Percentiles rank a stretch among this genome's conserved stretches.
Evolutionary conservation across 1,140 invertebrate genomes (phyloP).

Genomic region (Amphibalanus amphitrite): DNA sequence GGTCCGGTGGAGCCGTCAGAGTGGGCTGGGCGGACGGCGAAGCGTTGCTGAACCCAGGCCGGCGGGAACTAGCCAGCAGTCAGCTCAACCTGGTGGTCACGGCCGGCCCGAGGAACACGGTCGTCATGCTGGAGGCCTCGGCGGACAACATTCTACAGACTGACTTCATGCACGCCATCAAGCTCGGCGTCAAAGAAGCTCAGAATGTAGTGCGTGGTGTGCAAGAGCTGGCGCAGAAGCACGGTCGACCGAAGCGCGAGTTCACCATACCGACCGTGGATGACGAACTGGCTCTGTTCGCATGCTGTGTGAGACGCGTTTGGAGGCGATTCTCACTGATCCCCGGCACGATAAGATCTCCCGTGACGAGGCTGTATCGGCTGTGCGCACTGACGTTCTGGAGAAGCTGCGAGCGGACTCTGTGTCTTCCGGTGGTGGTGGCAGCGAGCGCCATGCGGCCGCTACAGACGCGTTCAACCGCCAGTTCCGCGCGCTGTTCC

Average conservation of each 20-base stretch:
- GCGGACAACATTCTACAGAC: constrained; percentile 57
- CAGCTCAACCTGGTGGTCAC: constrained; percentile 69
- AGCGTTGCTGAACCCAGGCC: constrained; percentile 69
- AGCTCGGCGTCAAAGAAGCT: constrained; percentile 60
- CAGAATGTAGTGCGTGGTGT: constrained; percentile 56
- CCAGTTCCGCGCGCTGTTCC: constrained; percentile 5
- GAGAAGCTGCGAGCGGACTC: constrained; percentile 46
- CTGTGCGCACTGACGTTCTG: constrained; percentile 46
- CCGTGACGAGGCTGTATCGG: constrained; percentile 52
- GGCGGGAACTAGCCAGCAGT: constrained; percentile 55
- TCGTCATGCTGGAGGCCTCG: constrained; percentile 34
- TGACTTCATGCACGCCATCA: constrained; percentile 70
- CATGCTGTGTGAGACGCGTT: constrained; percentile 43
- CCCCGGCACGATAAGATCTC: constrained; percentile 58
- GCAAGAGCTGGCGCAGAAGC: constrained; percentile 43
- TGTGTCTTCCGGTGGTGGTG: constrained; percentile 20
- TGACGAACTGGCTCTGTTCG: neutral
- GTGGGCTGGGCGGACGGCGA: constrained; percentile 63
- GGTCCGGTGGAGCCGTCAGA: constrained; percentile 83
- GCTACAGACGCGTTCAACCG: constrained; percentile 6
- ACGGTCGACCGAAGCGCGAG: constrained; percentile 53
- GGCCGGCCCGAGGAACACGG: constrained; percentile 34
- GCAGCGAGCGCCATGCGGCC: neutral
- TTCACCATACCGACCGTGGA: constrained; percentile 25
- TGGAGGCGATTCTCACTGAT: constrained; percentile 62